Conservation (phyloP, 2,888 invertebrate species). For the Ectemnius cavifrons region DNA sequence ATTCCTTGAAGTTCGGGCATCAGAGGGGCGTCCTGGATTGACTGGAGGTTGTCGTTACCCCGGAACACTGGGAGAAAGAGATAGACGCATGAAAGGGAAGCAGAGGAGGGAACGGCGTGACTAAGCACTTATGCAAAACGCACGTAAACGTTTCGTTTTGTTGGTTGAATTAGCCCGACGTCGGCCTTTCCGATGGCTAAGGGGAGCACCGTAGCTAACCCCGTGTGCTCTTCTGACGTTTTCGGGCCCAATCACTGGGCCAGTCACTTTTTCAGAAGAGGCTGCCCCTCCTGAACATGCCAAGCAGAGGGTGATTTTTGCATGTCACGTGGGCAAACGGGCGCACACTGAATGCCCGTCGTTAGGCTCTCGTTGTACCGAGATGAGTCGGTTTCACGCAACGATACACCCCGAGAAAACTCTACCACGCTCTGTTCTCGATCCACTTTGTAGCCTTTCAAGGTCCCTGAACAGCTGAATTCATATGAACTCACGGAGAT, state of each 20-base stretch:
- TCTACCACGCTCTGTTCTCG: constrained; percentile 38
- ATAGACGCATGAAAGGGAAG: constrained; percentile 12
- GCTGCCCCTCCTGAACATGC: constrained; percentile 31
- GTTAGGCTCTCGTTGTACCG: constrained; percentile 70
- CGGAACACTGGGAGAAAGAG: background rate
- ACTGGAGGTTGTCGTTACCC: background rate
- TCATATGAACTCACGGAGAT: background rate
- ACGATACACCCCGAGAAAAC: constrained; percentile 62
- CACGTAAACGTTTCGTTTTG: constrained; percentile 74
- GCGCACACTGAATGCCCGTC: constrained; percentile 71
- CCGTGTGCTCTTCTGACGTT: constrained; percentile 41
- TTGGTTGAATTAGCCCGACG: constrained; percentile 72
- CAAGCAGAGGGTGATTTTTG: constrained; percentile 72
- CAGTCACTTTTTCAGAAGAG: constrained; percentile 57
- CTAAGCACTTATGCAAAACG: constrained; percentile 73
- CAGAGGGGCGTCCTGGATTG: background rate
- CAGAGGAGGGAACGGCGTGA: constrained; percentile 57
- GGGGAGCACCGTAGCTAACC: constrained; percentile 34
- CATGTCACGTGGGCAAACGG: constrained; percentile 77
- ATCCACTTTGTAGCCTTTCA: constrained; percentile 54
- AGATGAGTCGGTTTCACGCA: constrained; percentile 67
- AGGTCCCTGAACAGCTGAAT: constrained; percentile 33
- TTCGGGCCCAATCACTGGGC: constrained; percentile 61
- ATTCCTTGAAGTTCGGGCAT: background rate
- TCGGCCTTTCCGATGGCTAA: constrained; percentile 24